Evolutionary conservation across 2,797 vertebrate species (phyloP).

Genomic region (Botia almorhae): DNA sequence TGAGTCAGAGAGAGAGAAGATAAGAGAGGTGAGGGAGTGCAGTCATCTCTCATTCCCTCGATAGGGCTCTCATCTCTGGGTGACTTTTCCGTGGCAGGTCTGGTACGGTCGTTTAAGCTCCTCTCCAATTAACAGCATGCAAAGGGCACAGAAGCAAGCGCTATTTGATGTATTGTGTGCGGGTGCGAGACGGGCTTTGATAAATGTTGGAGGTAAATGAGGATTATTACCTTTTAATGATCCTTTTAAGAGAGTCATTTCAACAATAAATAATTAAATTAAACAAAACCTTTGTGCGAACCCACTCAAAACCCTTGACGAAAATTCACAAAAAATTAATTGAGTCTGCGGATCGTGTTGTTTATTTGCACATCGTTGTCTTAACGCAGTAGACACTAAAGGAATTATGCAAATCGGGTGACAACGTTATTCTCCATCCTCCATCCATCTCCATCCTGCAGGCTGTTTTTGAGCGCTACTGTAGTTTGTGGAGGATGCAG

Average conservation of each 20-base stretch:
- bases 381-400: not conserved
- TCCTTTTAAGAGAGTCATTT: constrained; percentile 34
- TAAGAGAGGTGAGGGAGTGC: constrained; percentile 35
- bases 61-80: constrained; percentile 43
- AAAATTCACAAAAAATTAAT: constrained; percentile 27
- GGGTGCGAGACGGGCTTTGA: constrained; percentile 31
- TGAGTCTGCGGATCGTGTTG: not conserved
- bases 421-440: not conserved
- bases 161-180: constrained; percentile 43
- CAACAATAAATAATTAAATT: constrained; percentile 22
- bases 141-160: constrained; percentile 38
- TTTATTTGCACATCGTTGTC: not conserved
- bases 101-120: constrained; percentile 30
- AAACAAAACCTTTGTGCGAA: constrained; percentile 10
- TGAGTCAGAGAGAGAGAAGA: constrained; percentile 49
- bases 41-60: constrained; percentile 42
- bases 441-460: not conserved
- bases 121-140: constrained; percentile 37
- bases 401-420: not conserved
- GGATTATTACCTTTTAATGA: constrained; percentile 44
- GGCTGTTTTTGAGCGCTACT: not conserved
- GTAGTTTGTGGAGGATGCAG: not conserved
- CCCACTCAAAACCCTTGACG: constrained; percentile 12
- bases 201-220: constrained; percentile 38
- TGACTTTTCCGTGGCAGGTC: constrained; percentile 37